Conservation (phyloP, 2,888 invertebrate species). For the Ellobium chinense region DNA sequence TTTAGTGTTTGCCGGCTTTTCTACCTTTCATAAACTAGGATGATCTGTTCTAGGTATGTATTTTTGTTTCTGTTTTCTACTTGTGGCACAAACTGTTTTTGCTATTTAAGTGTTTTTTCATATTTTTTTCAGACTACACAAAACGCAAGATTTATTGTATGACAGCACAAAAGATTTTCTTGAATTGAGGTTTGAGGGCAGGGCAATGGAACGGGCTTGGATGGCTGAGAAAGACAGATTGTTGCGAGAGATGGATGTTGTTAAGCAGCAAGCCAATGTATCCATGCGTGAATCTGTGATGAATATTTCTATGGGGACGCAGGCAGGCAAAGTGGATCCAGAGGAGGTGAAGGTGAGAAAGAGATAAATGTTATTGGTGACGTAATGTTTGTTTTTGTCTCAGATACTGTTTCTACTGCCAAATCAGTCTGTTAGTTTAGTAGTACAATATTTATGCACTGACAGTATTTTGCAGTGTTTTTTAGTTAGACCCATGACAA, state of each 20-base stretch:
- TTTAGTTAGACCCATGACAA: too few relatives aligned
- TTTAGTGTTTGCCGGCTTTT: too few relatives aligned
- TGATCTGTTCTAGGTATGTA: too few relatives aligned
- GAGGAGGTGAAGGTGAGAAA: constrained; percentile 67
- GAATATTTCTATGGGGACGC: constrained; percentile 38
- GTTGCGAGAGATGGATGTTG: constrained; percentile 73
- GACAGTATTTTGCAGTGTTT: too few relatives aligned
- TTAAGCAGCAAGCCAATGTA: constrained; percentile 60
- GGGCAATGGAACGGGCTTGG: constrained; percentile 76
- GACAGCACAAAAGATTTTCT: constrained; percentile 79
- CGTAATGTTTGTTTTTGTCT: too few relatives aligned
- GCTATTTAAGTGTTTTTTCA: too few relatives aligned
- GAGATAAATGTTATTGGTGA: background rate
- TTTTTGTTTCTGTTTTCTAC: too few relatives aligned
- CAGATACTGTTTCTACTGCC: too few relatives aligned
- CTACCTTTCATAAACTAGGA: too few relatives aligned
- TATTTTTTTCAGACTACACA: constrained; percentile 73
- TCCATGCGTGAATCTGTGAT: constrained; percentile 53
- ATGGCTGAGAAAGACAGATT: constrained; percentile 78
- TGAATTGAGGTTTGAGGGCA: constrained; percentile 74
- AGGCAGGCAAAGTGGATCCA: constrained; percentile 56
- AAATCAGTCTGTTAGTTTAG: too few relatives aligned
- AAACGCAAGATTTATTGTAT: constrained; percentile 79
- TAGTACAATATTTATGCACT: too few relatives aligned
- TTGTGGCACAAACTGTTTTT: too few relatives aligned